Percentiles rank a stretch among this genome's conserved stretches.
These are phyloP conservation scores for Heliothis peltigera DNA, from an alignment of 2,888 invertebrate species.

Conservation along the genomic window DNA sequence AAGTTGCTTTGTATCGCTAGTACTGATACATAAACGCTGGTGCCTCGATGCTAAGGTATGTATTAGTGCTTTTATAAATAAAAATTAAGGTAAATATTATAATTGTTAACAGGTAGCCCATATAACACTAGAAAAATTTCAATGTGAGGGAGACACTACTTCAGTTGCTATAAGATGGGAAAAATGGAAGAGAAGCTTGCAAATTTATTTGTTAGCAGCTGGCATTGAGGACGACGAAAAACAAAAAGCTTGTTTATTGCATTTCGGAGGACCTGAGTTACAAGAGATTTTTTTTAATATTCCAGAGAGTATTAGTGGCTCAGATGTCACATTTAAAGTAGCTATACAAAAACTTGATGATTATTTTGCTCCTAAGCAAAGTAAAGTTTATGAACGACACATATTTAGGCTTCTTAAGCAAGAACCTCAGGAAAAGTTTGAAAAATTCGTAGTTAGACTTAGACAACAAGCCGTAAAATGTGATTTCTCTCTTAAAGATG, in stretches of 20 bases:
- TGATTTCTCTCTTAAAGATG: conserved; percentile 41
- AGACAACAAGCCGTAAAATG: conserved; percentile 55
- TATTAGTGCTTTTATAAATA: too few relatives aligned
- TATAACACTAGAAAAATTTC: conserved; percentile 23
- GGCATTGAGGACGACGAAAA: not conserved
- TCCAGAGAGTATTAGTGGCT: conserved; percentile 1
- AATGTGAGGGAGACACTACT: conserved; percentile 15
- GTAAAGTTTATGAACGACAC: conserved; percentile 39
- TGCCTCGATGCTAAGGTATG: too few relatives aligned
- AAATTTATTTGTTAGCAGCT: conserved; percentile 16
- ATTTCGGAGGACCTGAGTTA: conserved; percentile 9
- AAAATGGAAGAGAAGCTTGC: conserved; percentile 15
- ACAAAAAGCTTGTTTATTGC: conserved; percentile 12
- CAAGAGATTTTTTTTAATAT: conserved; percentile 30
- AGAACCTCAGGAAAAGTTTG: conserved; percentile 52
- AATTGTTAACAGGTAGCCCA: conserved; percentile 1
- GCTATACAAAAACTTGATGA: conserved; percentile 34
- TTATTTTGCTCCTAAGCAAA: conserved; percentile 41
- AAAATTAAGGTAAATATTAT: too few relatives aligned
- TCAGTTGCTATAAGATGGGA: conserved; percentile 23
- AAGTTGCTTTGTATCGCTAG: too few relatives aligned
- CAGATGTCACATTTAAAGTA: conserved; percentile 2
- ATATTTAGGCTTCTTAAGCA: conserved; percentile 44
- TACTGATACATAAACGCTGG: too few relatives aligned
- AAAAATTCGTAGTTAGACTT: conserved; percentile 48